Base-by-base conservation (phyloP, 2,797 vertebrate genomes). In the Myotis myotis region DNA sequence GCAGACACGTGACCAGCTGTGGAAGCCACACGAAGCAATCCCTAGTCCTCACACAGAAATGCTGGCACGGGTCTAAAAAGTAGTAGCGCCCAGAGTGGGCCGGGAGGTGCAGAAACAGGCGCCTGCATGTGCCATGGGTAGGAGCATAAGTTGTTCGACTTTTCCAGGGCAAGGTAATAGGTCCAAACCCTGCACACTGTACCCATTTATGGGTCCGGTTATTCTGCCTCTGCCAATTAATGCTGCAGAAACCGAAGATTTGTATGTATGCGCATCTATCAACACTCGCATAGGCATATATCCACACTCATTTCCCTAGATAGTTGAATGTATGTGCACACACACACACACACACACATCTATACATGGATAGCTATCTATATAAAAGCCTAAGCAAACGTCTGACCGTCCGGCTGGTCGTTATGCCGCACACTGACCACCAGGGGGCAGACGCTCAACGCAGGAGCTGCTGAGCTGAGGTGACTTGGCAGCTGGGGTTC, bases 71-170 rank as follows among this genome's bases (percentile, higher is more conserved):
- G 8, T 23, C 51, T 80, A 19, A 38, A 36, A 36, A 75, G 30
- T 7, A 22, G 0, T 23, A 86, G 25, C n/a, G 53, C 11, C 8
- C 17, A 5, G 25, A 2, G 53, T 12, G 64, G 44, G 62, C 91
- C 20, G 6, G 10, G 38, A 33, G 36, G 41, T 33, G 64, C 80
- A 47, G 81, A 87, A 36, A 12, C 2, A 17, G 64, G 41, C 6
- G 7, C 3, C 28, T 30, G 83, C 17, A 0, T 3, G 6, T 3
- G 11, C 25, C 6, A 6, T 0, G 2, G 3, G 9, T 62, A 25
- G 70, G n/a, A 47, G 47, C 8, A 4, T 30, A 53, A 51, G 4
- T 15, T 47, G 60, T 38, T 47, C n/a, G 62, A 5, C 49, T 44
- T 84, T 70, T 30, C 38, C 25, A 33, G 38, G 47, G 33, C 62